Conservation (phyloP, 2,797 vertebrate species). For the Dendrocincla fuliginosa region DNA sequence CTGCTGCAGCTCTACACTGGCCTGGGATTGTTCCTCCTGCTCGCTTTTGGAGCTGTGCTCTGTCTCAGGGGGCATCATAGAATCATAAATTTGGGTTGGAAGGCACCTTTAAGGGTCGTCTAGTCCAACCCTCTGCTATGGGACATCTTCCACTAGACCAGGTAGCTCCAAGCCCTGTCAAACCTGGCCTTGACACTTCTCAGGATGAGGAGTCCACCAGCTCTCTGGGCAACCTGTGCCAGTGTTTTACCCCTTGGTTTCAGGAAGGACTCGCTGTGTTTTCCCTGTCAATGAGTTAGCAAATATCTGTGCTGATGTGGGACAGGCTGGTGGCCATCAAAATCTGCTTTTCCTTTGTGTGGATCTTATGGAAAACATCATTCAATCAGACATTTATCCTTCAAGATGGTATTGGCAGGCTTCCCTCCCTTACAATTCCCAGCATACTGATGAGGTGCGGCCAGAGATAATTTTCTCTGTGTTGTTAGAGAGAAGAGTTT, state of each 20-base stretch:
- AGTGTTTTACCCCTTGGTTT: neutral
- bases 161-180: neutral
- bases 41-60: accelerated
- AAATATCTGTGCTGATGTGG: accelerated
- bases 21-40: neutral
- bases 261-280: accelerated
- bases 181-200: neutral
- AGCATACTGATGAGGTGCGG: neutral
- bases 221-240: neutral
- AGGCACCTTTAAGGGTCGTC: neutral
- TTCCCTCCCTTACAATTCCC: neutral
- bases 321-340: accelerated
- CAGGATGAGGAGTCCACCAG: neutral
- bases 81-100: neutral
- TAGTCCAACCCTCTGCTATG: neutral
- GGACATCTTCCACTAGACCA: neutral
- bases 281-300: accelerated
- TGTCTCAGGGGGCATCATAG: accelerated
- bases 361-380: accelerated
- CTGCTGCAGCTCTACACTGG: neutral
- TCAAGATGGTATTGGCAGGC: neutral
- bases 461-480: neutral
- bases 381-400: neutral
- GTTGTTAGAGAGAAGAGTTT: neutral
- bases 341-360: neutral